These are phyloP conservation scores for Piscicola geometra DNA, from an alignment of 2,888 invertebrate species.

Conservation along the genomic window DNA sequence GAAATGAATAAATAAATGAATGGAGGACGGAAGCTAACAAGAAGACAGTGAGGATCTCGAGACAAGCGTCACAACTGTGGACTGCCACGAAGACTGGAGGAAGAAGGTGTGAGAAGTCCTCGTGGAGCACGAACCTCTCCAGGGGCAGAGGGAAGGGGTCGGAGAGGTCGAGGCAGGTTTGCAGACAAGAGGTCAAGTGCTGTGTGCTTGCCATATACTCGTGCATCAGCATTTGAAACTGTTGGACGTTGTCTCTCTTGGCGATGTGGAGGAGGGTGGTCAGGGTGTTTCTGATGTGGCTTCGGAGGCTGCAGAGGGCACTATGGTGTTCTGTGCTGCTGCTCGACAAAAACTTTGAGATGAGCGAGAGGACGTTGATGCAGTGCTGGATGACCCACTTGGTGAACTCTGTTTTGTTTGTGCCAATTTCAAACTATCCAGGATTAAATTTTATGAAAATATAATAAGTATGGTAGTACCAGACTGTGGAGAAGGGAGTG, in stretches of 20 bases:
- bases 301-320: neutral
- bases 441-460: neutral
- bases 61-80: slow-evolving; percentile 19
- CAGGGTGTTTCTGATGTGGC: neutral
- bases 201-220: neutral
- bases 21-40: neutral
- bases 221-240: neutral
- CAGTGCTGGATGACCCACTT: slow-evolving; percentile 14
- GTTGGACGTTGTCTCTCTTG: neutral
- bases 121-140: neutral
- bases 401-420: neutral
- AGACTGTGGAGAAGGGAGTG: neutral
- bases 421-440: neutral
- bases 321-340: neutral
- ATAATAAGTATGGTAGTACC: neutral
- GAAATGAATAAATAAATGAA: too few species aligned
- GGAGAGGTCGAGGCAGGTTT: neutral
- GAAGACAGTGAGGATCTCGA: neutral
- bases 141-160: neutral
- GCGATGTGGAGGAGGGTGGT: neutral
- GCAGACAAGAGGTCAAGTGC: neutral
- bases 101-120: neutral
- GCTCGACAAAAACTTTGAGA: neutral
- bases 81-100: neutral
- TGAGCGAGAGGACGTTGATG: neutral